phyloP scores from a whole-genome alignment of 2,113 vertebrate species.

The Monopterus albus region DNA sequence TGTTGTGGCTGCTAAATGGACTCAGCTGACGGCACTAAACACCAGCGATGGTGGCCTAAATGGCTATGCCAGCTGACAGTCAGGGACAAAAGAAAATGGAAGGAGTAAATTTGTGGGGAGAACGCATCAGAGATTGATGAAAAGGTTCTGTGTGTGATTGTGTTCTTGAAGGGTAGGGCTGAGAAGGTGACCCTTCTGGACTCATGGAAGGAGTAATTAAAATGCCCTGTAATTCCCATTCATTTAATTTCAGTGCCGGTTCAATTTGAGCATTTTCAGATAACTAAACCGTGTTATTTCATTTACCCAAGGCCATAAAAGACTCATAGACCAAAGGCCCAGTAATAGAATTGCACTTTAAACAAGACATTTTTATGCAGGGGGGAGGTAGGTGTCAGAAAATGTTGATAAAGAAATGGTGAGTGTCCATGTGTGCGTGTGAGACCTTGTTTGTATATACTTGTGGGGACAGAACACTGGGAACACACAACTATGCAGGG shows the following conservation, averaged over 20 bases:
- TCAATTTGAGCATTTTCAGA: conserved; percentile 43
- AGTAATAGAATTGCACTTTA: conserved; percentile 35
- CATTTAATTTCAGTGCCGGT: conserved; percentile 41
- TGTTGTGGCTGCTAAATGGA: conserved; percentile 76
- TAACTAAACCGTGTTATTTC: conserved; percentile 31
- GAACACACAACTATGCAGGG: no score
- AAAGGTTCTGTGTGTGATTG: conserved; percentile 18
- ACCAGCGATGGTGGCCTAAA: conserved; percentile 60
- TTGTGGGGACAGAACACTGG: no score
- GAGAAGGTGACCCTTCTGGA: conserved; percentile 63
- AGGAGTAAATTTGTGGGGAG: conserved; percentile 31
- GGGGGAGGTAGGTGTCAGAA: not conserved
- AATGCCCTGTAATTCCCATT: conserved; percentile 52
- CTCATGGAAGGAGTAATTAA: conserved; percentile 58
- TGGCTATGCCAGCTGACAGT: conserved; percentile 50
- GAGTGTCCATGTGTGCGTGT: not conserved
- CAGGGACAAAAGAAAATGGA: conserved; percentile 66
- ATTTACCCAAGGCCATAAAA: conserved; percentile 49
- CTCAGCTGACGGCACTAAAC: conserved; percentile 76
- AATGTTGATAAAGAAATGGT: conserved; percentile 17
- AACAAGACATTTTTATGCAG: conserved; percentile 16
- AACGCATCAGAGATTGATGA: conserved; percentile 47
- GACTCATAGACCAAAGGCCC: conserved; percentile 20
- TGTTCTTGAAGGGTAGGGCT: not conserved
- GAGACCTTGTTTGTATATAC: no score